Conservation (phyloP, 2,113 vertebrate genomes). For the Zosterops pallidus region DNA sequence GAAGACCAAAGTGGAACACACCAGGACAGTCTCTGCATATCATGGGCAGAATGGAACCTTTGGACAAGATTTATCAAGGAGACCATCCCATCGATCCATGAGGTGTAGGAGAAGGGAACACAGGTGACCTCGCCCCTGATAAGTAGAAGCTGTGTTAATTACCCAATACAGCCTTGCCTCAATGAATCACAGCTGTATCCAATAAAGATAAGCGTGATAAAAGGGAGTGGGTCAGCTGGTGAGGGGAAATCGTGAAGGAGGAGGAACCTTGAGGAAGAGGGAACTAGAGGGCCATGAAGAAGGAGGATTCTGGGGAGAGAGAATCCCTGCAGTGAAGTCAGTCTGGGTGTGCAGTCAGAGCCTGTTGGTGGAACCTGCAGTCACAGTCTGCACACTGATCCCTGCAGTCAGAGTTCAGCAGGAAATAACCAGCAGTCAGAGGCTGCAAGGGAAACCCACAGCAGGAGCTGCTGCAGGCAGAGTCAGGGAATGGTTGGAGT, state of each 20-base stretch:
- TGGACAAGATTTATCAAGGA: not conserved
- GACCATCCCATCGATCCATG: fast-evolving
- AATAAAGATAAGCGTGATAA: not conserved
- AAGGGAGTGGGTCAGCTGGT: not conserved
- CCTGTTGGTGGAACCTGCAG: not conserved
- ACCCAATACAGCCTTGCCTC: not conserved
- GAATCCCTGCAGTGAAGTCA: not conserved
- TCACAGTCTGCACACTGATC: not conserved
- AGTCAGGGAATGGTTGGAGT: not conserved
- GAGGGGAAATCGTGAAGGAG: not conserved
- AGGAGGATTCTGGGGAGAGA: not conserved
- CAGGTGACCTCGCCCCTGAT: not conserved
- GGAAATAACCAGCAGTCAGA: not conserved
- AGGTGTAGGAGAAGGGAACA: not conserved
- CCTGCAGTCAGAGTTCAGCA: not conserved
- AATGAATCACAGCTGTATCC: not conserved
- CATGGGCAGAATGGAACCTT: not conserved
- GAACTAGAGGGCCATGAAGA: not conserved
- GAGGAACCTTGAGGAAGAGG: not conserved
- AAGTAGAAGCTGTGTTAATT: not conserved
- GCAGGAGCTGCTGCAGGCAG: not conserved
- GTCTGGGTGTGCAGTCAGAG: not conserved
- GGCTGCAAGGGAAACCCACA: not conserved
- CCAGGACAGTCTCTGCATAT: not conserved
- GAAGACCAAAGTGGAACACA: not conserved